Conservation (phyloP, 2,113 vertebrate species). For the Pavo muticus region DNA sequence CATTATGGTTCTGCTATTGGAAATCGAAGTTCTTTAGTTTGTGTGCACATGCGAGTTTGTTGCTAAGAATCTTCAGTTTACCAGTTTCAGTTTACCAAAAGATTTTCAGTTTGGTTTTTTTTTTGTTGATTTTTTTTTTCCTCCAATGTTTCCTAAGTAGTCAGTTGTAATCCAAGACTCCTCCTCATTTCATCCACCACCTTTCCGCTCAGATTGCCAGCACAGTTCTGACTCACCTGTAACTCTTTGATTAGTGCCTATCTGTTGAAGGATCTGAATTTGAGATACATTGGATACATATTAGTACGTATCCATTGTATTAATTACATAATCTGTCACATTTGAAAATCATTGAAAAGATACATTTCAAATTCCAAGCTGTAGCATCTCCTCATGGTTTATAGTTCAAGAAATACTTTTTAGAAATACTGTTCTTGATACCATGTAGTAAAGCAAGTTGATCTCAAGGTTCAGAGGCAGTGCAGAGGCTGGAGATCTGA, state of each 20-base stretch:
- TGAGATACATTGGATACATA: not conserved
- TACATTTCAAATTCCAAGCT: not conserved
- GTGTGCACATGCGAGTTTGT: rapidly evolving
- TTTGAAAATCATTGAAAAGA: not conserved
- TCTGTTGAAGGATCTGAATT: not conserved
- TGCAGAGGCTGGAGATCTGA: not conserved
- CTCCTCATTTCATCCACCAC: not conserved
- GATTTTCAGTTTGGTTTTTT: not conserved
- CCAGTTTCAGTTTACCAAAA: not conserved
- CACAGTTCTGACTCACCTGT: not conserved
- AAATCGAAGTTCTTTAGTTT: not conserved
- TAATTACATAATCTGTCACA: not conserved
- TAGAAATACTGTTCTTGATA: rapidly evolving
- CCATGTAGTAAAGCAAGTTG: not conserved
- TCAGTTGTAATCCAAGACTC: not conserved
- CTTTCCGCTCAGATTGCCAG: not conserved
- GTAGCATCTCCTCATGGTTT: not conserved
- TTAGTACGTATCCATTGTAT: not conserved
- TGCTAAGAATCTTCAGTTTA: not conserved
- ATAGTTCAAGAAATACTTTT: not conserved
- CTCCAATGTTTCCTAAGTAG: not conserved
- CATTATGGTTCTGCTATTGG: not conserved
- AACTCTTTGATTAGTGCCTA: not conserved
- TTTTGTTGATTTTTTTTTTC: not conserved
- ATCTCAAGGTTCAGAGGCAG: not conserved